Evolutionary conservation across 2,797 vertebrate genomes (phyloP).

Genomic region (Sebastes matsubarae): DNA sequence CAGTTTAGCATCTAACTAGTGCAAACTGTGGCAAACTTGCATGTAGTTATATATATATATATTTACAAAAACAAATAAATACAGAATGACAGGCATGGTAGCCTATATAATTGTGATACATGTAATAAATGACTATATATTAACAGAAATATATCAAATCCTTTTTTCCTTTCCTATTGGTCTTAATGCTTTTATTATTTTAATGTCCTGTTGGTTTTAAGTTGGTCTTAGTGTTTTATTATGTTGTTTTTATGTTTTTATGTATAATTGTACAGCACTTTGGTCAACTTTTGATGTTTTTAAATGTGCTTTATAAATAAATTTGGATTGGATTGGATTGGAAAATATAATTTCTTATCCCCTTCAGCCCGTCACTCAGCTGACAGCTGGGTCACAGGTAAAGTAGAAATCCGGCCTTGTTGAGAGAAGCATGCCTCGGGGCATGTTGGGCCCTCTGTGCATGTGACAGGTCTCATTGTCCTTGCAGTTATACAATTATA

Average conservation of each 20-base stretch:
- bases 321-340: too few relatives aligned
- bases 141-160: not conserved
- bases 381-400: not conserved
- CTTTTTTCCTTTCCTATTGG: too few relatives aligned
- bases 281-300: too few relatives aligned
- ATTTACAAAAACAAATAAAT: not conserved
- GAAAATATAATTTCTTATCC: not conserved
- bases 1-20: not conserved
- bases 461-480: slow-evolving; percentile 11
- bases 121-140: not conserved
- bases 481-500: not conserved
- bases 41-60: not conserved
- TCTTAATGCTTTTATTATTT: too few relatives aligned
- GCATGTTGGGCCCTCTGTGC: not conserved
- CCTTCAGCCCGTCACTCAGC: not conserved
- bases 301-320: too few relatives aligned
- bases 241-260: too few relatives aligned
- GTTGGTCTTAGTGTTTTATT: too few relatives aligned
- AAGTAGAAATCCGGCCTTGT: not conserved
- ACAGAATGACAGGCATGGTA: not conserved
- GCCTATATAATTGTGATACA: not conserved
- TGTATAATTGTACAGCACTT: too few relatives aligned
- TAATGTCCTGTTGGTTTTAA: too few relatives aligned
- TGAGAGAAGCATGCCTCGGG: not conserved
- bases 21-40: not conserved